phyloP scores from a whole-genome alignment of 2,113 vertebrate genomes.

The Caretta caretta region DNA sequence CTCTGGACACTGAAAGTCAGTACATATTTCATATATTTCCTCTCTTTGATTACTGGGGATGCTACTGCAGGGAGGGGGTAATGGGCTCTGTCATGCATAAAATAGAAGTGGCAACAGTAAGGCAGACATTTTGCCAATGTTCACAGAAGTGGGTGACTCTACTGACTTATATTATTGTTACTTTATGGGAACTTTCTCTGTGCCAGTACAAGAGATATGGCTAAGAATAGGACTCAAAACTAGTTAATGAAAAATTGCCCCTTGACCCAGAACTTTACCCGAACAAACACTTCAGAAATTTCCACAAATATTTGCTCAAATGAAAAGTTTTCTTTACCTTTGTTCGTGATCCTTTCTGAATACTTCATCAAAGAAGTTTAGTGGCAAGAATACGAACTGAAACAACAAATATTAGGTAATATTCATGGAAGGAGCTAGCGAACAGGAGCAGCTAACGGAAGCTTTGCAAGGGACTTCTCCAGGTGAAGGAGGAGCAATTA shows the following conservation, averaged over 20 bases:
- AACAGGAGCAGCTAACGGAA: no score
- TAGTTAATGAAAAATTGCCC: neutral
- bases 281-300: neutral
- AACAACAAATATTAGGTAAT: neutral
- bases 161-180: neutral
- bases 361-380: neutral
- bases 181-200: neutral
- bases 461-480: no score
- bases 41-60: neutral
- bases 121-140: neutral
- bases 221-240: neutral
- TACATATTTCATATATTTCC: neutral
- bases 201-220: neutral
- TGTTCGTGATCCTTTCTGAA: neutral
- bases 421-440: neutral
- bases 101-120: neutral
- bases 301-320: neutral
- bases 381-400: neutral
- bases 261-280: neutral
- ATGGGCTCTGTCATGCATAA: neutral
- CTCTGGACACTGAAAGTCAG: neutral
- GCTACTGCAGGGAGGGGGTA: neutral
- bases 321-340: neutral
- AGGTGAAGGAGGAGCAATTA: no score
- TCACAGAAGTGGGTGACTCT: neutral